Evolutionary conservation across 2,113 vertebrate species (phyloP), one percentile per base, ranked within the genome.

Genomic region (Oxyura jamaicensis): DNA sequence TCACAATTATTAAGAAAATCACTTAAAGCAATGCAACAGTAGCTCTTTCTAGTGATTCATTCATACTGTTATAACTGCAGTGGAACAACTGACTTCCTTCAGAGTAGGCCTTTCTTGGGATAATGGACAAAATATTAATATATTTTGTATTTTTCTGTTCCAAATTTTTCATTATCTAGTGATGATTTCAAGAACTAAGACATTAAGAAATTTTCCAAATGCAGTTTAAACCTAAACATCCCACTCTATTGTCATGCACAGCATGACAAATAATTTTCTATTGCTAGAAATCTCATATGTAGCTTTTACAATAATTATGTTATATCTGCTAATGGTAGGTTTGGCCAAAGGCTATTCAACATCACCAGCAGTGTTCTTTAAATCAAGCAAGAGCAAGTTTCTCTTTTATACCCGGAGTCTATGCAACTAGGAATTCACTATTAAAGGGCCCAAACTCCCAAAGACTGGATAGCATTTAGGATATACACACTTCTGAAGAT

Each of bases 171-270:
- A 44, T 63, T 35, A 81, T 66, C 20, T 63, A 69, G 13, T 36
- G 82, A 73, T 21, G 18, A 62, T 82, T 75, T 83, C 5, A 86
- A 66, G 25, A 78, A 67, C 17, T 56, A 33, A 77, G 15, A 36
- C 29, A 66, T 29, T 53, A 46, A 79, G 78, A 76, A 11, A 16
- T 66, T 87, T 88, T 72, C 33, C 25, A 84, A 90, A 72, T 89
- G 36, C 28, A 29, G 8, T 78, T 88, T 56, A 73, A 68, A 71
- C 5, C 67, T 68, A 36, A 87, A 79, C 6, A 53, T 84, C 9
- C 8, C 5, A 39, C 9, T 82, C 20, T 53, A 31, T 63, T 1
- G 0, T 69, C 26, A 63, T 0, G 0, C 28, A 18, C 11, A 46
- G 22, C 19, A 58, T 31, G 10, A 15, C 2, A 83, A 76, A 78